Evolutionary conservation across 2,113 vertebrate species (phyloP), one percentile per base, ranked within the genome.

Genomic region (Mus spicilegus): DNA sequence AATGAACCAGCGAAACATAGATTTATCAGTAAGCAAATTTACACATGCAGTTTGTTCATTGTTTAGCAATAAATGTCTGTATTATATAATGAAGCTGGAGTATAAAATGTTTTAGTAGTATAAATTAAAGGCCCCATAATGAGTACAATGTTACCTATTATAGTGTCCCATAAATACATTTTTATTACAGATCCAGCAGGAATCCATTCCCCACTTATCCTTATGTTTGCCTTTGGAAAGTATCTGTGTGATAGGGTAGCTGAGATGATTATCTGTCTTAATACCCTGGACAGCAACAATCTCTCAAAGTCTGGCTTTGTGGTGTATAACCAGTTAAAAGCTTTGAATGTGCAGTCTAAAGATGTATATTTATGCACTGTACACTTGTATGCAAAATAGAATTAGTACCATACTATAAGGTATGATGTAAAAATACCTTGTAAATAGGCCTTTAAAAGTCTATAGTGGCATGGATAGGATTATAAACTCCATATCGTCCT

Each of bases 21-120:
- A 92, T 86, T 94, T 96, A 88, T 96, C 20, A 77, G 63, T 75
- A 88, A 82, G 12, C 54, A 91, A 69, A 97, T 87, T 91, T 92
- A 87, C 91, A 91, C 36, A 10, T 90, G 39, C 10, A 82, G n/a
- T 90, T 95, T 95, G 69, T 87, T 82, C 72, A 96, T 88, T 96
- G 87, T 94, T 96, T 96, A 94, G 95, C 90, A 93, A 96, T 96
- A 97, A 96, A 95, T 90, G 75, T 84, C 91, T 33, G 72, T 28
- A 86, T 82, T 96, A 95, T 96, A 93, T 96, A 97, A 96, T 93
- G 84, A 96, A 28, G n/a, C 61, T 91, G 36, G 26, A 6, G 2
- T 65, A 56, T 42, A 87, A 94, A 97, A 89, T 0, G 1, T 91
- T 95, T 96, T 65, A 89, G 56, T 87, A 42, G 33, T 76, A 70